Evolutionary conservation across 2,113 vertebrate genomes (phyloP).

Genomic region (Callocephalon fimbriatum): DNA sequence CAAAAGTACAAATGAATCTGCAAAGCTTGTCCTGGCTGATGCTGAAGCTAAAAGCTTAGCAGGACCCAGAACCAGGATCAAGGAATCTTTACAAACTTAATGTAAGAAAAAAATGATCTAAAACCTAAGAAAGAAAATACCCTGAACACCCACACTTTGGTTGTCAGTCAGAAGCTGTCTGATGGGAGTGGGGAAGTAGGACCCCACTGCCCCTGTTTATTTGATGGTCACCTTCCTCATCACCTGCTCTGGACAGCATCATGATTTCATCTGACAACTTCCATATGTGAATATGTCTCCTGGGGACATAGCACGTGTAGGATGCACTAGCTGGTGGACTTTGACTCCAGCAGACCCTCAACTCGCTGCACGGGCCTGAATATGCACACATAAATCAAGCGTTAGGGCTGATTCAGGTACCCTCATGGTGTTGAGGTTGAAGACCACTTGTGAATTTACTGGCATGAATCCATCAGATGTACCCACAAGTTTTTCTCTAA

Average conservation of each 20-base stretch:
- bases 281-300: not conserved
- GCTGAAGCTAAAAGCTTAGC: not conserved
- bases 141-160: not conserved
- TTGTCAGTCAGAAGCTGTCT: not conserved
- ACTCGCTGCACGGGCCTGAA: not conserved
- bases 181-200: not conserved
- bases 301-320: not conserved
- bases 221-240: not conserved
- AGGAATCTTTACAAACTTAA: not conserved
- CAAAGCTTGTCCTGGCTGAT: not conserved
- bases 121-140: not conserved
- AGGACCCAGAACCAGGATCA: not conserved
- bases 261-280: accelerated
- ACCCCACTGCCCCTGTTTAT: not conserved
- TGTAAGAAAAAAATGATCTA: not conserved
- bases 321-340: not conserved
- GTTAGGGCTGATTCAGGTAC: not conserved
- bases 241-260: accelerated
- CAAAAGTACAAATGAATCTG: not conserved
- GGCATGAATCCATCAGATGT: not conserved
- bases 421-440: not conserved
- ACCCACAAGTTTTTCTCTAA: not conserved
- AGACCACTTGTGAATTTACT: not conserved
- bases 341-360: not conserved
- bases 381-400: not conserved